A percentile compares a stretch with the other conserved stretches of the same genome.
Evolutionary conservation across 2,113 vertebrate genomes (phyloP).

Genomic region (Motacilla alba): DNA sequence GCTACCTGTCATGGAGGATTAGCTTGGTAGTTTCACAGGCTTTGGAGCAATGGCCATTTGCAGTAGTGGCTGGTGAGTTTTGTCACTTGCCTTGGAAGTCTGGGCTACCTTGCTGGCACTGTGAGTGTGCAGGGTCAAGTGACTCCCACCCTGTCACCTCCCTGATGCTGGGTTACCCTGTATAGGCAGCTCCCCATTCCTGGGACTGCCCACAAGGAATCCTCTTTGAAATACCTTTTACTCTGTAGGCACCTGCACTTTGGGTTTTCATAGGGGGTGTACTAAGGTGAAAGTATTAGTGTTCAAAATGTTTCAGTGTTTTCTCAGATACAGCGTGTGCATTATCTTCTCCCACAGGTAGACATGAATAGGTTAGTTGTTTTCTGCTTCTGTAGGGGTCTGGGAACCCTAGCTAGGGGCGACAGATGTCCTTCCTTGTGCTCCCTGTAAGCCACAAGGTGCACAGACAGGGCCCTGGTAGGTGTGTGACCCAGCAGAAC

Average conservation of each 20-base stretch:
- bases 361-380: not conserved
- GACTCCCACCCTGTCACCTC: not conserved
- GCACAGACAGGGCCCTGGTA: accelerated
- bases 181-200: not conserved
- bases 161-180: not conserved
- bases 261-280: accelerated
- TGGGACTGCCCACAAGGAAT: not conserved
- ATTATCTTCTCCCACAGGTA: not conserved
- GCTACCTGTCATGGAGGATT: not conserved
- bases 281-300: not conserved
- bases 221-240: not conserved
- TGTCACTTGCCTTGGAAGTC: not conserved
- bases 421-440: not conserved
- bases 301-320: not conserved
- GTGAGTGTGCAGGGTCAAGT: not conserved
- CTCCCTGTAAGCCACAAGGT: not conserved
- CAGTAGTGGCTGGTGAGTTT: accelerated
- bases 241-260: accelerated
- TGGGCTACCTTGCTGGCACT: not conserved
- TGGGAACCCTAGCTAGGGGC: not conserved
- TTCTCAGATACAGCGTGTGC: not conserved
- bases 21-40: accelerated
- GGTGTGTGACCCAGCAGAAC: not conserved
- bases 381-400: not conserved
- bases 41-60: accelerated